A percentile compares a stretch with the other conserved stretches of the same genome.
These are phyloP conservation scores for Rhabdomys pumilio DNA, from an alignment of 2,797 vertebrate species.

Conservation along the genomic window DNA sequence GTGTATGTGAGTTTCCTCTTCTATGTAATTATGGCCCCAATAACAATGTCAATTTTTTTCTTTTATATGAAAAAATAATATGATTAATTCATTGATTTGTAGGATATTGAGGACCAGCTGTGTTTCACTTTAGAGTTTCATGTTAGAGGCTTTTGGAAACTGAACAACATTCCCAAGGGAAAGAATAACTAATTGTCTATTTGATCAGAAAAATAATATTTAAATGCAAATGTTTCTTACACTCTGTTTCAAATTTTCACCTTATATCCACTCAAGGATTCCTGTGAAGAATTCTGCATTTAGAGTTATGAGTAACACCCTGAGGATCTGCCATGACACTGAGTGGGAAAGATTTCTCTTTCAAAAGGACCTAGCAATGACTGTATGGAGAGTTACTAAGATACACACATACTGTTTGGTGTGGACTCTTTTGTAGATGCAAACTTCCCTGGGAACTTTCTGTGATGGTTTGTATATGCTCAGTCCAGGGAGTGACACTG, in stretches of 20 bases:
- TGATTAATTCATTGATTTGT: neutral
- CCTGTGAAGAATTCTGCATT: neutral
- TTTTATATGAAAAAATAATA: neutral
- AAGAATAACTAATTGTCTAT: neutral
- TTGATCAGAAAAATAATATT: neutral
- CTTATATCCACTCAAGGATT: neutral
- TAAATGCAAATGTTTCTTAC: neutral
- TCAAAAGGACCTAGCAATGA: neutral
- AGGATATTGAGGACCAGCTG: neutral
- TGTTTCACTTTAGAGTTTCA: neutral
- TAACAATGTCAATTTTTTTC: neutral
- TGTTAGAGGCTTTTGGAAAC: neutral
- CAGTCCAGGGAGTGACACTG: too few species aligned
- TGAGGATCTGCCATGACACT: neutral
- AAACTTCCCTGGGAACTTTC: neutral
- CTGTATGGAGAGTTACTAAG: rapidly evolving
- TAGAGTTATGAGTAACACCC: neutral
- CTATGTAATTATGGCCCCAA: neutral
- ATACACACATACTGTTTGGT: neutral
- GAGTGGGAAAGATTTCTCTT: neutral
- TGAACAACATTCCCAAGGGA: neutral
- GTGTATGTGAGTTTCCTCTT: neutral
- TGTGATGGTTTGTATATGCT: too few species aligned
- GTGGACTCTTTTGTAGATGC: neutral
- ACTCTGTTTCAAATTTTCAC: neutral